Conservation (phyloP, 2,797 vertebrate genomes). For the Prunella strophiata region DNA sequence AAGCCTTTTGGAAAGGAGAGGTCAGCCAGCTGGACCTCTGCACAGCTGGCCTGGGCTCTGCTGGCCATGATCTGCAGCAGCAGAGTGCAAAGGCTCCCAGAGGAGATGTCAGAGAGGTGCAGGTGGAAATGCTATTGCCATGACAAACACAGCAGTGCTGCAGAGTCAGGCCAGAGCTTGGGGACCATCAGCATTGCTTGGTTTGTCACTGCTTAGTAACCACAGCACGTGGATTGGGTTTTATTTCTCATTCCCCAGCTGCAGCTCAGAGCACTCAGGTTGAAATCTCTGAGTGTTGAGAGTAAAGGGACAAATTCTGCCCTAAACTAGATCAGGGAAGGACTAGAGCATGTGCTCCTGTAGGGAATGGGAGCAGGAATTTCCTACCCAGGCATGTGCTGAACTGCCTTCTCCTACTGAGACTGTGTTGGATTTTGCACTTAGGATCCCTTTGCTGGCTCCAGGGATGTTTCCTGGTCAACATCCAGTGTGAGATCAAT, state of each 20-base stretch:
- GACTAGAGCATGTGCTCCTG: background rate
- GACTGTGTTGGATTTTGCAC: background rate
- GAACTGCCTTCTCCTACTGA: background rate
- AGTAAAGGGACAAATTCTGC: background rate
- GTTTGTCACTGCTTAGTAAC: background rate
- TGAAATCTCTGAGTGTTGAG: background rate
- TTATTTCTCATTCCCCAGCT: accelerated
- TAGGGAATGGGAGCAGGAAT: background rate
- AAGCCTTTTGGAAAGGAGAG: slow-evolving; percentile 18
- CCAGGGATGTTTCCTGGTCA: background rate
- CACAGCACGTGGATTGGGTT: background rate
- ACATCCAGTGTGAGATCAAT: background rate
- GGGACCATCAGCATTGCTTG: slow-evolving; percentile 11
- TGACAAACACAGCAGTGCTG: background rate
- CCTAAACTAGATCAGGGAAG: background rate
- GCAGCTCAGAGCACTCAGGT: background rate
- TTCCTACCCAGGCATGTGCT: background rate
- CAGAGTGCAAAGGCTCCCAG: background rate
- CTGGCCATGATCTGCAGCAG: background rate
- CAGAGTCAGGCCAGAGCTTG: background rate
- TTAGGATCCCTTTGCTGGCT: background rate
- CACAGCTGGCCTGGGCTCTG: background rate
- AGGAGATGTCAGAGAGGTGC: slow-evolving; percentile 24
- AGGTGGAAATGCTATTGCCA: slow-evolving; percentile 57
- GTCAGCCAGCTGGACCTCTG: slow-evolving; percentile 48